Percentiles rank a stretch among this genome's conserved stretches.
phyloP scores from a whole-genome alignment of 2,888 invertebrate genomes.

The Ischnura elegans region DNA sequence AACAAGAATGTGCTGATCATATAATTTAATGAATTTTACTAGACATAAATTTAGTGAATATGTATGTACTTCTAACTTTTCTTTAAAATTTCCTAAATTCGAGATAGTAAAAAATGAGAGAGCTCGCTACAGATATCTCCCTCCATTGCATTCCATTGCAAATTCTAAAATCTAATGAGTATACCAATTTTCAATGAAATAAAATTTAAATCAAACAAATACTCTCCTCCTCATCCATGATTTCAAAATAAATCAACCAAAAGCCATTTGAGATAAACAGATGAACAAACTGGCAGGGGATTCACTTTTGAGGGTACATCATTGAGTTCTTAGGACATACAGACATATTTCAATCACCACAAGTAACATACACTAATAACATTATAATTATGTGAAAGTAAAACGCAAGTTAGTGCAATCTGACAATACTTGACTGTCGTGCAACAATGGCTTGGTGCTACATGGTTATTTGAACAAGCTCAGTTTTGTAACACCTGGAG shows the following conservation, averaged over 20 bases:
- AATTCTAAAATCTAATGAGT: no score
- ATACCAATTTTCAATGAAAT: no score
- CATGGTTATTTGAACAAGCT: neutral
- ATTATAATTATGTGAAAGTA: neutral
- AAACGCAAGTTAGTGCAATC: neutral
- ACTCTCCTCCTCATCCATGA: neutral
- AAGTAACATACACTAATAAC: neutral
- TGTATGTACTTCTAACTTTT: no score
- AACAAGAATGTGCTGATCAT: neutral
- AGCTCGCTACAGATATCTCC: neutral
- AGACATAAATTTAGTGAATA: neutral
- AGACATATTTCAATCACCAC: neutral
- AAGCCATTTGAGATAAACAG: neutral
- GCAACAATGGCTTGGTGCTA: neutral
- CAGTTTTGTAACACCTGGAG: neutral
- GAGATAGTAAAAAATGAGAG: neutral
- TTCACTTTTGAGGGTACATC: neutral
- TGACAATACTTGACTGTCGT: neutral
- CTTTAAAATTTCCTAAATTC: neutral
- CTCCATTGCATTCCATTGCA: neutral
- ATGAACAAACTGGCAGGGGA: neutral
- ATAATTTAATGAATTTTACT: neutral
- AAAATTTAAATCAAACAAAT: no score
- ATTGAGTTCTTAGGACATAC: neutral
- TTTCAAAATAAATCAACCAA: neutral